Percentiles rank a stretch among this genome's conserved stretches.
Conservation (phyloP, 2,797 vertebrate genomes). For the Cirrhinus molitorella region DNA sequence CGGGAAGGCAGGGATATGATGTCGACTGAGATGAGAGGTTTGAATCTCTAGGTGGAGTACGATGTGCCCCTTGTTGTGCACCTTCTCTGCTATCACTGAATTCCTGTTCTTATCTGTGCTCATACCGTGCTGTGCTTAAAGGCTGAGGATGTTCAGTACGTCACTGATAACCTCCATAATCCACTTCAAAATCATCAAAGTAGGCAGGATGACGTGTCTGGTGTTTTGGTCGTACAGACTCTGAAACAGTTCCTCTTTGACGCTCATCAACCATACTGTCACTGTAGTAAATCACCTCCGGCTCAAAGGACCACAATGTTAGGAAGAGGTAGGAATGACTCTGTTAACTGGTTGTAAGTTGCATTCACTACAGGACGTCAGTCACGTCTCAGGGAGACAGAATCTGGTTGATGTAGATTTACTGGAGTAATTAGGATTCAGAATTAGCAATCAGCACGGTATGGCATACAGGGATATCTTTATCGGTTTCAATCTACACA, state of each 20-base stretch:
- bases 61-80: background rate
- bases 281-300: background rate
- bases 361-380: no score
- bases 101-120: background rate
- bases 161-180: background rate
- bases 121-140: background rate
- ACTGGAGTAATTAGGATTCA: no score
- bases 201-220: no score
- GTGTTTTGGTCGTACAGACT: background rate
- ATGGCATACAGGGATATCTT: no score
- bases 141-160: background rate
- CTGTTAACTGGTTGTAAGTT: no score
- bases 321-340: background rate
- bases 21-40: no score
- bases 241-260: background rate
- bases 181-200: background rate
- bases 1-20: no score
- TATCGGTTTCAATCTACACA: no score
- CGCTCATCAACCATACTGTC: background rate
- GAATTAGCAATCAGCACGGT: no score
- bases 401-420: no score
- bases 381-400: no score
- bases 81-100: background rate
- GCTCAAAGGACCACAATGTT: background rate
- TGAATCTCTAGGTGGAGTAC: background rate